Percentiles rank a stretch among this genome's conserved stretches.
These are phyloP conservation scores for Ferdinandea cuprea DNA, from an alignment of 2,888 invertebrate genomes.

Conservation along the genomic window DNA sequence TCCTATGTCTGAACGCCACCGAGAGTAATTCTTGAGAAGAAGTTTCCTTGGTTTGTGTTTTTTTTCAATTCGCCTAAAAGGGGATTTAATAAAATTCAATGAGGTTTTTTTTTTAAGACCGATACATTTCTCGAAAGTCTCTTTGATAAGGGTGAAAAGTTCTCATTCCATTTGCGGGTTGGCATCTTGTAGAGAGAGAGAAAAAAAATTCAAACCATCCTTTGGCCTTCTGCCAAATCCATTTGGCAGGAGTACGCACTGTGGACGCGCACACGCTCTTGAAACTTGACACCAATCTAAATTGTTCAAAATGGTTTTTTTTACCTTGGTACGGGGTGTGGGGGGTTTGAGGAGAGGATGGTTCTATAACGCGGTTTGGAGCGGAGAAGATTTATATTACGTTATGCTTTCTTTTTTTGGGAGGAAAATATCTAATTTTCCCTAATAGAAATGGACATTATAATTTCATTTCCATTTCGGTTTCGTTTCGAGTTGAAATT, in stretches of 20 bases:
- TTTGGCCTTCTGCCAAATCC: constrained; percentile 55
- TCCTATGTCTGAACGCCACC: constrained; percentile 54
- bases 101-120: constrained; percentile 54
- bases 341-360: constrained; percentile 1
- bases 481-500: constrained; percentile 72
- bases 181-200: constrained; percentile 5
- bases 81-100: constrained; percentile 74
- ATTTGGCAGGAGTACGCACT: constrained; percentile 50
- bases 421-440: constrained; percentile 72
- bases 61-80: constrained; percentile 74
- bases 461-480: constrained; percentile 74
- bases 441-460: constrained; percentile 74
- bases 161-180: background rate
- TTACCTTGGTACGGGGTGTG: constrained; percentile 42
- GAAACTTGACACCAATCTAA: constrained; percentile 74
- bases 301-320: constrained; percentile 71
- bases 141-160: constrained; percentile 65
- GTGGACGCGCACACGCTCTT: constrained; percentile 71
- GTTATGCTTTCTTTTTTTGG: constrained; percentile 51
- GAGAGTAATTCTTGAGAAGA: constrained; percentile 53
- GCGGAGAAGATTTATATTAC: constrained; percentile 66
- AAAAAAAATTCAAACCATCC: constrained; percentile 33
- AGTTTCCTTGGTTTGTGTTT: constrained; percentile 44
- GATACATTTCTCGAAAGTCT: constrained; percentile 59
- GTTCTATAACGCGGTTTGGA: constrained; percentile 44